A percentile compares a stretch with the other conserved stretches of the same genome.
Evolutionary conservation across 2,888 invertebrate species (phyloP).

Genomic region (Oeneis ivallda): DNA sequence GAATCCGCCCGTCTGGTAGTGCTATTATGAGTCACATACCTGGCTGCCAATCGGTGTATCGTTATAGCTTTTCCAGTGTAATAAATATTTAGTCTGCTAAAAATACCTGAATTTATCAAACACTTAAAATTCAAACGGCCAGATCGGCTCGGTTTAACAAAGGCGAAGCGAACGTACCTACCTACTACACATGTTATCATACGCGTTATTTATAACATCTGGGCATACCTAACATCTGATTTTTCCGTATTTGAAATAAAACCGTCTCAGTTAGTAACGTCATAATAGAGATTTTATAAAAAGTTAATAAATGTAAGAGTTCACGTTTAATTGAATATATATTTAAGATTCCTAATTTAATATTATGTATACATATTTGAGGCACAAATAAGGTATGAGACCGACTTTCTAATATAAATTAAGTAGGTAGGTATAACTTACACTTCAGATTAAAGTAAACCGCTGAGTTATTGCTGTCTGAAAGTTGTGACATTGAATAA

Average conservation of each 20-base stretch:
- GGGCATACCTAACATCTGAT: not conserved
- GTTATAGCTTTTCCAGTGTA: conserved; percentile 37
- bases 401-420: conserved; percentile 51
- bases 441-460: conserved; percentile 53
- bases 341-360: not conserved
- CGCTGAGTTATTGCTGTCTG: conserved; percentile 54
- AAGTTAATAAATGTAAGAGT: no score
- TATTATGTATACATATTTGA: conserved; percentile 22
- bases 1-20: no score
- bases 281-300: no score
- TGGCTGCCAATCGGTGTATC: conserved; percentile 52
- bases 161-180: conserved; percentile 37
- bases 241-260: not conserved
- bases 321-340: not conserved
- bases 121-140: conserved; percentile 28
- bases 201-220: not conserved
- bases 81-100: conserved; percentile 41
- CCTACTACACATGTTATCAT: conserved; percentile 5
- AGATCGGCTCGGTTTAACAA: conserved; percentile 43
- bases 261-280: no score
- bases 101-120: conserved; percentile 38
- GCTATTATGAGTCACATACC: conserved; percentile 59
- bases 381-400: conserved; percentile 47
- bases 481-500: conserved; percentile 49
- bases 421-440: conserved; percentile 42